These are phyloP conservation scores for Vimba vimba DNA, from an alignment of 2,113 vertebrate species.

Conservation along the genomic window DNA sequence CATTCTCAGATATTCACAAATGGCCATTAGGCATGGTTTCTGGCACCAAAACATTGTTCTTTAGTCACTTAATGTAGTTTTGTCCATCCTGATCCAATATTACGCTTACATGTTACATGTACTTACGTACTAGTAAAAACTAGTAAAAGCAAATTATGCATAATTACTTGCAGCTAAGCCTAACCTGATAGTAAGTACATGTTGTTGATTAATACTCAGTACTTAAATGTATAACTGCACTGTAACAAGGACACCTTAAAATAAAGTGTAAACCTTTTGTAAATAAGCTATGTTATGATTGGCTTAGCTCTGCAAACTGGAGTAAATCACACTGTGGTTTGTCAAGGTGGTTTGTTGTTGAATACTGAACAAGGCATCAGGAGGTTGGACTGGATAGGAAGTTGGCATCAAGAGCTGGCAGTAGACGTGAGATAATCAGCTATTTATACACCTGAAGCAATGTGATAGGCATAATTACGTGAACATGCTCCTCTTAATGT, in stretches of 20 bases:
- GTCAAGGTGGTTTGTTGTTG: conserved; percentile 20
- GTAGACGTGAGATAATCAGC: conserved; percentile 2
- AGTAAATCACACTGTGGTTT: background rate
- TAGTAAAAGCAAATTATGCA: background rate
- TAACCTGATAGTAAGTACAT: background rate
- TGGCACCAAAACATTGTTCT: background rate
- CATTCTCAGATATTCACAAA: background rate
- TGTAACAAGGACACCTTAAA: background rate
- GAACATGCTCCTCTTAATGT: background rate
- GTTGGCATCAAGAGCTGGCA: conserved; percentile 22
- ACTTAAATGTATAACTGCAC: background rate
- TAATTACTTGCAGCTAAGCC: background rate
- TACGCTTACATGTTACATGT: too few relatives aligned
- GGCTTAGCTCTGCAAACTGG: background rate
- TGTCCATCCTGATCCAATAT: too few relatives aligned
- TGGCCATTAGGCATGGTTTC: background rate
- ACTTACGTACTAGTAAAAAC: background rate
- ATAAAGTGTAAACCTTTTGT: background rate
- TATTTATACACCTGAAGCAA: conserved; percentile 10
- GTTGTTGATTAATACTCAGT: background rate
- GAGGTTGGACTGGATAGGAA: conserved; percentile 15
- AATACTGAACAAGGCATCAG: background rate
- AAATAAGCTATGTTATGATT: background rate
- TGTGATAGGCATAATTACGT: conserved; percentile 13
- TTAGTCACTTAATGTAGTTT: background rate